These are phyloP conservation scores for Daktulosphaira vitifoliae DNA, from an alignment of 1,140 invertebrate species.

Conservation along the genomic window DNA sequence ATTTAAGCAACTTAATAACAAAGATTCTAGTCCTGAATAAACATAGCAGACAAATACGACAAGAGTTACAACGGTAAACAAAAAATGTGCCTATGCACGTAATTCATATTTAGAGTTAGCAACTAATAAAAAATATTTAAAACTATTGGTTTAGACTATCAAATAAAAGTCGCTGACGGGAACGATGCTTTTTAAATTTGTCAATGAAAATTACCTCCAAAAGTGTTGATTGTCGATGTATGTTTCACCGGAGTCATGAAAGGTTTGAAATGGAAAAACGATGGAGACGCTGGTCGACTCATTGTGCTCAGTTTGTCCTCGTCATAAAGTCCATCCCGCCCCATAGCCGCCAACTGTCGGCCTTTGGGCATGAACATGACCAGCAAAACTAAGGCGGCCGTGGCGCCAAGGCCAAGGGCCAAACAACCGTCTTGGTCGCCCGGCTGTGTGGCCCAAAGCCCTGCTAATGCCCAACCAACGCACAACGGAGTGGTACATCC, in stretches of 20 bases:
- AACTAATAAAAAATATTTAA: too few species aligned
- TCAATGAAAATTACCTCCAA: conserved; percentile 35
- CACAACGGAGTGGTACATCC: conserved; percentile 76
- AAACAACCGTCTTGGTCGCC: conserved; percentile 75
- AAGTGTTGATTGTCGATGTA: conserved; percentile 36
- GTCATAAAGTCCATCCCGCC: conserved; percentile 66
- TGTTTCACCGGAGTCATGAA: conserved; percentile 49
- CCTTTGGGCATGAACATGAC: conserved; percentile 92
- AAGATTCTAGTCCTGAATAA: too few species aligned
- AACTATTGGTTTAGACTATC: too few species aligned
- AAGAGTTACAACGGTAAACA: too few species aligned
- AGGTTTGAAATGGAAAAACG: conserved; percentile 85
- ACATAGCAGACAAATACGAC: too few species aligned
- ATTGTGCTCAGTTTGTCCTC: conserved; percentile 70
- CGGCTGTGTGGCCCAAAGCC: conserved; percentile 59
- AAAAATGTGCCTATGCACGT: too few species aligned
- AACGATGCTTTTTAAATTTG: too few species aligned
- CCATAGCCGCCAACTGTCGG: conserved; percentile 79
- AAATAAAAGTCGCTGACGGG: too few species aligned
- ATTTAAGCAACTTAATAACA: too few species aligned
- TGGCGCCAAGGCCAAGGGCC: conserved; percentile 74
- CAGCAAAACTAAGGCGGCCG: conserved; percentile 72
- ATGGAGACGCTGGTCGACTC: conserved; percentile 68
- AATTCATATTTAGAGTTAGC: too few species aligned
- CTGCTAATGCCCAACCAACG: conserved; percentile 54